phyloP scores from a whole-genome alignment of 2,888 invertebrate genomes.

The Drosophila pegasa region DNA sequence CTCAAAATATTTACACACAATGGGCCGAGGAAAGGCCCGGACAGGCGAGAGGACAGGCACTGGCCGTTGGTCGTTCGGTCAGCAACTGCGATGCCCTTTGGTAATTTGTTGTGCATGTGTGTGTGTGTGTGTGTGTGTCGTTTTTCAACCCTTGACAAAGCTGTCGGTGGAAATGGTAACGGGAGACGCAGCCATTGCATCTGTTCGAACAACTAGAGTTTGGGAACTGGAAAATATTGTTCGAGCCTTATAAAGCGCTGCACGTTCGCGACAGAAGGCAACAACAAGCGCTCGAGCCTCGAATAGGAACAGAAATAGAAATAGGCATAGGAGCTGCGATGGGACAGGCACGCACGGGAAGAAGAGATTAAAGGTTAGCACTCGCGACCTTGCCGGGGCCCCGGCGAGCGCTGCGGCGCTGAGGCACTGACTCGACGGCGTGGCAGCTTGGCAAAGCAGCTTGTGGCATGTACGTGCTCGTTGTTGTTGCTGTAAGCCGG shows the following conservation, averaged over 20 bases:
- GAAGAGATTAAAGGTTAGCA: constrained; percentile 78
- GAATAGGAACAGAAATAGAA: constrained; percentile 19
- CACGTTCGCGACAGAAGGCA: constrained; percentile 38
- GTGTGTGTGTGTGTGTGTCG: constrained; percentile 2
- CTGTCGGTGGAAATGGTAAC: constrained; percentile 23
- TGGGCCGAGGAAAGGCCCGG: constrained; percentile 43
- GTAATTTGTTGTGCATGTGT: constrained; percentile 77
- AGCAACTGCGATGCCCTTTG: constrained; percentile 79
- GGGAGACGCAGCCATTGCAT: constrained; percentile 58
- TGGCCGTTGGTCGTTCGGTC: constrained; percentile 71
- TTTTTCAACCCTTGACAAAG: constrained; percentile 60
- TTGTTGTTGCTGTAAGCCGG: constrained; percentile 34
- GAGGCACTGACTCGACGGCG: constrained; percentile 41
- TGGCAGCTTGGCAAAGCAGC: constrained; percentile 66
- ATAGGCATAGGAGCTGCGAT: constrained; percentile 19
- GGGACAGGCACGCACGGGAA: constrained; percentile 51
- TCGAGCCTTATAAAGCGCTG: constrained; percentile 48
- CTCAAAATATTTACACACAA: constrained; percentile 82
- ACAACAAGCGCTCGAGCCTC: constrained; percentile 1
- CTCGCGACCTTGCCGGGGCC: constrained; percentile 72
- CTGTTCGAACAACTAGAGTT: constrained; percentile 34
- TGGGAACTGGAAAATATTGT: constrained; percentile 24
- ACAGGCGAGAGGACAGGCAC: constrained; percentile 26
- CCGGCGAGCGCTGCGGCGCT: constrained; percentile 33
- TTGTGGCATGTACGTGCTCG: constrained; percentile 80